phyloP scores from a whole-genome alignment of 2,113 vertebrate genomes.

The Athene noctua region DNA sequence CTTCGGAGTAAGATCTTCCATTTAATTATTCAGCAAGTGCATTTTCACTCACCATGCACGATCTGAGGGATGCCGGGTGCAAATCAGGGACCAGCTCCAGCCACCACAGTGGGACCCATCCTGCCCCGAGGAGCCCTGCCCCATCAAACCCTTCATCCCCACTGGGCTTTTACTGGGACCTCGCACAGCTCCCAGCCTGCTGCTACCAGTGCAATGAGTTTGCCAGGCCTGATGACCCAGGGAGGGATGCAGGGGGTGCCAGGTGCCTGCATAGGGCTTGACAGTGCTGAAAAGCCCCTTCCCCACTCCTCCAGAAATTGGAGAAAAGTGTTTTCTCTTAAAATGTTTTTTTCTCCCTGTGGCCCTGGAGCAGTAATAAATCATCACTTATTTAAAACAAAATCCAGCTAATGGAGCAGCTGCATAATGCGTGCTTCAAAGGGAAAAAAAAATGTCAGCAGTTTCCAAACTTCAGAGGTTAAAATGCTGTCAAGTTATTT shows the following conservation, averaged over 20 bases:
- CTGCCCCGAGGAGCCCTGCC: neutral
- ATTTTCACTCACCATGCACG: neutral
- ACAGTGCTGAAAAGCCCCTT: accelerated
- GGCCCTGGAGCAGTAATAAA: neutral
- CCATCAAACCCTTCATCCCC: neutral
- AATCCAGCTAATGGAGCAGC: constrained; percentile 17
- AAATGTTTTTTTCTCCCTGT: neutral
- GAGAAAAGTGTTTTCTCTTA: neutral
- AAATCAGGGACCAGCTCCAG: accelerated
- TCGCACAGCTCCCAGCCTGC: neutral
- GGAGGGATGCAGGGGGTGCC: neutral
- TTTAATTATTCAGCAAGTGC: neutral
- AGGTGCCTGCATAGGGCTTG: accelerated
- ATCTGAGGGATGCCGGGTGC: accelerated
- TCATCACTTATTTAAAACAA: constrained; percentile 8
- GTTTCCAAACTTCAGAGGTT: neutral
- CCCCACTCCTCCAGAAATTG: neutral
- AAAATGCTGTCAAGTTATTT: neutral
- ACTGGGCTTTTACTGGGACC: neutral
- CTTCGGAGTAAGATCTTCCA: neutral
- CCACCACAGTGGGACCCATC: neutral
- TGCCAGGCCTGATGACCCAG: neutral
- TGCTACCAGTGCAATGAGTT: neutral
- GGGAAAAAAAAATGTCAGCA: neutral
- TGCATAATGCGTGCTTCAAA: neutral